Conservation (phyloP, 2,888 invertebrate genomes). For the Himalopsyche kuldschensis region DNA sequence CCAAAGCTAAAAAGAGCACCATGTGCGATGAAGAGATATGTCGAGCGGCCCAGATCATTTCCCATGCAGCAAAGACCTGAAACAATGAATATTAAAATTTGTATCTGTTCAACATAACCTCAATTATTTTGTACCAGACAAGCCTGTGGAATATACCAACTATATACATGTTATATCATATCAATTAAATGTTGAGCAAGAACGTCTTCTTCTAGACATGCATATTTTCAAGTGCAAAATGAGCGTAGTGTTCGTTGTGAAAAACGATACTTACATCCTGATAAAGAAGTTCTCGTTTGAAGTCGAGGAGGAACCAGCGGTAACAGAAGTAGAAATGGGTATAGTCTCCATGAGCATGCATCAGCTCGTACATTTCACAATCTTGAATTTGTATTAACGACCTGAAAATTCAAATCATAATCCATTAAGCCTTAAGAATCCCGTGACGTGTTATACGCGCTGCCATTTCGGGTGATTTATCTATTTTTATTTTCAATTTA, state of each 20-base stretch:
- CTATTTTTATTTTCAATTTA: too few species aligned
- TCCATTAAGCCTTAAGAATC: neutral
- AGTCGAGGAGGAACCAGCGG: constrained; percentile 95
- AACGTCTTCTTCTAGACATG: too few species aligned
- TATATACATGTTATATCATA: too few species aligned
- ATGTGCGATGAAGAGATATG: constrained; percentile 86
- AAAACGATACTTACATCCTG: constrained; percentile 69
- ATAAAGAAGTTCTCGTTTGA: constrained; percentile 90
- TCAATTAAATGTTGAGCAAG: too few species aligned
- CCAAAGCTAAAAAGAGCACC: constrained; percentile 89
- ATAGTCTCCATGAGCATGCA: constrained; percentile 94
- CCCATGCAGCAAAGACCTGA: constrained; percentile 85
- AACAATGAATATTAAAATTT: neutral
- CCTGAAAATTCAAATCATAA: constrained; percentile 48
- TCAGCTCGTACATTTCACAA: constrained; percentile 89
- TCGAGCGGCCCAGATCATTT: constrained; percentile 93
- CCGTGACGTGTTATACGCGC: too few species aligned
- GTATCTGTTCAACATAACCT: neutral
- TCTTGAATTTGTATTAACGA: constrained; percentile 87
- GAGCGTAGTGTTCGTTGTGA: neutral
- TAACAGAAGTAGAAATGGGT: constrained; percentile 98
- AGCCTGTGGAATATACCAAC: neutral
- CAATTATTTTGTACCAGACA: neutral
- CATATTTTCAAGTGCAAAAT: too few species aligned
- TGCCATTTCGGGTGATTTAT: too few species aligned